Conservation (phyloP, 2,888 invertebrate genomes). For the Aphidius colemani region DNA sequence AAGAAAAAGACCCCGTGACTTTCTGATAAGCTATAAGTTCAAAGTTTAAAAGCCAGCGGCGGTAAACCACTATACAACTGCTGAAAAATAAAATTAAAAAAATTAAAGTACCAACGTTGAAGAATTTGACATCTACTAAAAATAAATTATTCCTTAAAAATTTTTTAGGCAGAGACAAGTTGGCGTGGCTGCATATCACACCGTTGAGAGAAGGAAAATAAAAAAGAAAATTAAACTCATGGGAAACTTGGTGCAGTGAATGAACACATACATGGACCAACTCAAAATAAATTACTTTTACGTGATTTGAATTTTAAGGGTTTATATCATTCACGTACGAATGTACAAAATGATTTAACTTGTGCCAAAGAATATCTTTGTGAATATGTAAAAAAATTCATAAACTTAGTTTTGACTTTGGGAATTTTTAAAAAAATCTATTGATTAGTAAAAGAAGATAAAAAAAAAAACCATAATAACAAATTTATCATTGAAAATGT, state of each 20-base stretch:
- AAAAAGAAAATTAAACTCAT: slow-evolving; percentile 39
- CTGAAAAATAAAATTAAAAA: background rate
- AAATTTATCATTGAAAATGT: too few species aligned
- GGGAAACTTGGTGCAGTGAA: slow-evolving; percentile 41
- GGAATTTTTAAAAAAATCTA: background rate
- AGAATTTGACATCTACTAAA: background rate
- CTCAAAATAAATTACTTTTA: slow-evolving; percentile 55
- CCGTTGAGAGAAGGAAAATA: slow-evolving; percentile 13
- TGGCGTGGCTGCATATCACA: slow-evolving; percentile 38
- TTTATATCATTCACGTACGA: slow-evolving; percentile 38
- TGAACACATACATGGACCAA: slow-evolving; percentile 45
- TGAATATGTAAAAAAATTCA: too few species aligned
- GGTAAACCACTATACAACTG: background rate
- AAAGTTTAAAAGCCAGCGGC: slow-evolving; percentile 26
- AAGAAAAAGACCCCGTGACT: slow-evolving; percentile 21
- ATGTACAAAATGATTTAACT: slow-evolving; percentile 43
- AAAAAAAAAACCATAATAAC: background rate
- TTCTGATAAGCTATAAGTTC: slow-evolving; percentile 36
- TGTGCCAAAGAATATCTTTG: slow-evolving; percentile 29
- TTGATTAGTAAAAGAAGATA: background rate
- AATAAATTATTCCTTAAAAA: background rate
- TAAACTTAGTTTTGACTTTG: background rate
- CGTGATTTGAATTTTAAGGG: slow-evolving; percentile 52
- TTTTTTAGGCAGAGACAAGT: slow-evolving; percentile 32
- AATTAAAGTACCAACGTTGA: background rate